Percentiles rank a stretch among this genome's conserved stretches.
phyloP scores from a whole-genome alignment of 2,888 invertebrate genomes.

The Eulithis prunata region DNA sequence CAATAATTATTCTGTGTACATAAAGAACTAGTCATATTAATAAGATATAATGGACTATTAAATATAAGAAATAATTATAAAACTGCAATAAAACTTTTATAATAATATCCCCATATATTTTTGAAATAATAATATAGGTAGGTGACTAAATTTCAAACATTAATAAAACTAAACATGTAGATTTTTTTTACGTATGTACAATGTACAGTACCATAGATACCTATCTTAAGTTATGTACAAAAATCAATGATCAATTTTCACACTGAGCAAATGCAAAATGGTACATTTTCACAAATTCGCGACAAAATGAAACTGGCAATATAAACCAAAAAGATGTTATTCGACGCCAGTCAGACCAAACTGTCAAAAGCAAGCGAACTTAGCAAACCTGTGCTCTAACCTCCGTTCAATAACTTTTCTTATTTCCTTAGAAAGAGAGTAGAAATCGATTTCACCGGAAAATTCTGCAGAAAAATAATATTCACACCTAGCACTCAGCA shows the following conservation, averaged over 20 bases:
- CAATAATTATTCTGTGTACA: slow-evolving; percentile 37
- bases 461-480: too few relatives aligned
- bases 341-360: neutral
- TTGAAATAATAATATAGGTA: slow-evolving; percentile 31
- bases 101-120: slow-evolving; percentile 32
- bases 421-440: neutral
- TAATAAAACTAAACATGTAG: slow-evolving; percentile 8
- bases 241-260: slow-evolving; percentile 32
- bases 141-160: slow-evolving; percentile 32
- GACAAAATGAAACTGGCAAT: neutral
- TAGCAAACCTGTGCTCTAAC: neutral
- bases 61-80: slow-evolving; percentile 17
- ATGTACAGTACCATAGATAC: neutral
- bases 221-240: slow-evolving; percentile 12
- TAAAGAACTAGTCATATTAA: slow-evolving; percentile 16
- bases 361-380: neutral
- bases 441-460: too few relatives aligned
- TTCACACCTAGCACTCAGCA: neutral
- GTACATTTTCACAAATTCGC: slow-evolving; percentile 50
- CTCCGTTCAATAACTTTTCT: neutral
- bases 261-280: slow-evolving; percentile 72
- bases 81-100: slow-evolving; percentile 45
- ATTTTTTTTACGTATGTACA: neutral
- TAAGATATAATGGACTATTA: slow-evolving; percentile 27
- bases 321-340: neutral